Base-by-base conservation (phyloP, 64 coral and sea anemone species). In the Anthopleura sola region DNA sequence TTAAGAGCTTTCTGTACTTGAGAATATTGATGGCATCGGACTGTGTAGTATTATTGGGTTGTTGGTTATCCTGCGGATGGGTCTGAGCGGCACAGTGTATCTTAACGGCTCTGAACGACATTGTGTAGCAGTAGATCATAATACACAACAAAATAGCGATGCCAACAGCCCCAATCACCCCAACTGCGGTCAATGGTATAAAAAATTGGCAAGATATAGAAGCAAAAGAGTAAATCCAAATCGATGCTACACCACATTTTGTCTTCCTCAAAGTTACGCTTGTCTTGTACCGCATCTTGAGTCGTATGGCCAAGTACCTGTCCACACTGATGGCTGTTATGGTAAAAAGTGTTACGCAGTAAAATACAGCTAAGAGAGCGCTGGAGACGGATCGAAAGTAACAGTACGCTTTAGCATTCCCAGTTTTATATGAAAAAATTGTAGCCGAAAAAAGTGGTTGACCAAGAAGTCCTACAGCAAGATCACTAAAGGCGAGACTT, bases 1-100 rank as follows among this genome's bases (percentile, higher is more conserved):
- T n/a, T n/a, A n/a, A n/a, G n/a, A n/a, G n/a, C n/a, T n/a, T n/a
- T n/a, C n/a, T n/a, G n/a, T n/a, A n/a, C n/a, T n/a, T n/a, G n/a
- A n/a, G n/a, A n/a, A n/a, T n/a, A n/a, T n/a, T n/a, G n/a, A n/a
- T n/a, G n/a, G n/a, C 55, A 57, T 57, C 17, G 55, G 55, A 57
- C 1, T 57, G 55, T 16, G 55, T 57, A 16, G 55, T 57, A 57
- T 15, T 57, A 15, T 57, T 57, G 15, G 55, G 55, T 57, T 57
- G 69, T 75, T 75, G 28, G 36, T 75, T 75, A 24, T 16, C 36
- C 69, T 75, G 69, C 29, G 28, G 69, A 8, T 28, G 28, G 36
- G n/a, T 75, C 36, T 75, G 69, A 34, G n/a, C n/a, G n/a, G 69
- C 69, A 75, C 36, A 75, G 69, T 75, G 69, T 5, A 75, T 75